Conservation (phyloP, 2,888 invertebrate genomes). For the Myopa testacea region DNA sequence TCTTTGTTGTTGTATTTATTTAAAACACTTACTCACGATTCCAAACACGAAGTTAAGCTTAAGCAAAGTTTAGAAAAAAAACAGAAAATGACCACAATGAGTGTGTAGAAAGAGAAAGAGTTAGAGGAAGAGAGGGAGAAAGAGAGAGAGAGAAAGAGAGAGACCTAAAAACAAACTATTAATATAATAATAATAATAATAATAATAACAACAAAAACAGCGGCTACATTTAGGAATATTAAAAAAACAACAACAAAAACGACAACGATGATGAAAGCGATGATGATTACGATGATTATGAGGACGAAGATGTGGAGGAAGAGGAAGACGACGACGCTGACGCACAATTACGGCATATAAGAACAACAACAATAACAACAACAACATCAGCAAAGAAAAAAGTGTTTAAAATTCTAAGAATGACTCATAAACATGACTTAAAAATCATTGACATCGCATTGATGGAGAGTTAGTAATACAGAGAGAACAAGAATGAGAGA, state of each 20-base stretch:
- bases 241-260: slow-evolving; percentile 2
- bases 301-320: too few relatives aligned
- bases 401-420: slow-evolving; percentile 8
- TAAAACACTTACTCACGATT: background rate
- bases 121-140: background rate
- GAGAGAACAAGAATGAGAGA: too few relatives aligned
- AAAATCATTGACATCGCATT: too few relatives aligned
- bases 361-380: slow-evolving; percentile 37
- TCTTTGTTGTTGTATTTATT: background rate
- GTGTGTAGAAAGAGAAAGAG: background rate
- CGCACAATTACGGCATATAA: background rate
- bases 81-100: too few relatives aligned
- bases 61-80: background rate
- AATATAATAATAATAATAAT: background rate
- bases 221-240: slow-evolving; percentile 5
- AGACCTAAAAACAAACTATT: background rate
- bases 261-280: background rate
- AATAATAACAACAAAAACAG: slow-evolving; percentile 15
- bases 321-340: slow-evolving; percentile 17
- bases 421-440: slow-evolving; percentile 5
- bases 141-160: background rate
- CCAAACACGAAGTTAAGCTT: slow-evolving; percentile 21
- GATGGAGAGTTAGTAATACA: too few relatives aligned
- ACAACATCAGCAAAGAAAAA: background rate
- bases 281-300: too few relatives aligned